A percentile compares a stretch with the other conserved stretches of the same genome.
phyloP scores from a whole-genome alignment of 1,140 invertebrate genomes.

The Tenebrio molitor region DNA sequence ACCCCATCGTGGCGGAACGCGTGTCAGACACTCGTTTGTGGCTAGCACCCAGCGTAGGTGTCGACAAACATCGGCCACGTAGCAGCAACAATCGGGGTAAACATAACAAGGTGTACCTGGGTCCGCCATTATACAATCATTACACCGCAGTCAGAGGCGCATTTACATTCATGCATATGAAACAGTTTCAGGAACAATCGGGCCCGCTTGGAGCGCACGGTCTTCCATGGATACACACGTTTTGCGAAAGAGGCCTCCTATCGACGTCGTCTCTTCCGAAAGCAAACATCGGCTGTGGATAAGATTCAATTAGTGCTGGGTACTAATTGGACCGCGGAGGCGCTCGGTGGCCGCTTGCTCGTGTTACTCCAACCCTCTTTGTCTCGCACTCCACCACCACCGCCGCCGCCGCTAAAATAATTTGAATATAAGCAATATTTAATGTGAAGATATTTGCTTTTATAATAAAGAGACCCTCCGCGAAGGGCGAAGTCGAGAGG shows the following conservation, averaged over 20 bases:
- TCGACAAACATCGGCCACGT: not conserved
- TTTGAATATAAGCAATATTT: slow-evolving; percentile 65
- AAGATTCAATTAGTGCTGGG: slow-evolving; percentile 63
- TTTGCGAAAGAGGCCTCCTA: not conserved
- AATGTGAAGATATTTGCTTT: slow-evolving; percentile 63
- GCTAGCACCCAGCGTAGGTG: not conserved
- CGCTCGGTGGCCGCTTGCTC: slow-evolving; percentile 52
- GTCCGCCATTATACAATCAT: slow-evolving; percentile 58
- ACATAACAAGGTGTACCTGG: slow-evolving; percentile 42
- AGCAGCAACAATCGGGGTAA: slow-evolving; percentile 5
- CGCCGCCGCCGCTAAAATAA: slow-evolving; percentile 55
- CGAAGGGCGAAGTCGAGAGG: slow-evolving; percentile 34
- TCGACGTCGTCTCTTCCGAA: slow-evolving; percentile 24
- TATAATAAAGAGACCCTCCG: slow-evolving; percentile 51
- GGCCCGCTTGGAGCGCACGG: slow-evolving; percentile 13
- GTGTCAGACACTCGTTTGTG: not conserved
- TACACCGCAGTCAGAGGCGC: slow-evolving; percentile 45
- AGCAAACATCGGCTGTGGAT: slow-evolving; percentile 53
- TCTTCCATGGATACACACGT: slow-evolving; percentile 15
- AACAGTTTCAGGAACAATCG: slow-evolving; percentile 57
- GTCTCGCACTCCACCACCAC: not conserved
- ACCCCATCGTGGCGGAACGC: not conserved
- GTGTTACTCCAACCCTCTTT: not conserved
- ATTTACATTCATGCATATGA: slow-evolving; percentile 62
- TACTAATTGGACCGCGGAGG: slow-evolving; percentile 61